A percentile compares a stretch with the other conserved stretches of the same genome.
Evolutionary conservation across 1,140 invertebrate species (phyloP).

Genomic region (Heliconius eleuchia): DNA sequence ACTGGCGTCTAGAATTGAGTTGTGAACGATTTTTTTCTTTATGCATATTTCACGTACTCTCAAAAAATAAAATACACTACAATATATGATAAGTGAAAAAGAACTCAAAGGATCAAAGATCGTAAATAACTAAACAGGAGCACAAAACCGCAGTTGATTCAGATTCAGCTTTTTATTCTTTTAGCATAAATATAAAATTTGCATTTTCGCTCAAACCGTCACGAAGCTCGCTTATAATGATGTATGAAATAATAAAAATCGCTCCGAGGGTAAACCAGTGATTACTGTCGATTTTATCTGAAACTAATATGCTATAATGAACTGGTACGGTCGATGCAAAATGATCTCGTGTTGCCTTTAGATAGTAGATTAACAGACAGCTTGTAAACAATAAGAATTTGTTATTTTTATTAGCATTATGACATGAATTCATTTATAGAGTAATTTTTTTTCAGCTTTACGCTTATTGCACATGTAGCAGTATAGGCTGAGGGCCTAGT

Average conservation of each 20-base stretch:
- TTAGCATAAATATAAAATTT: slow-evolving; percentile 49
- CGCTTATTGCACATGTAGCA: no score
- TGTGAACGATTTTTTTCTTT: no score
- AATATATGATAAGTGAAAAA: neutral
- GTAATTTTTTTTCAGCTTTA: no score
- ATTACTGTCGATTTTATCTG: slow-evolving; percentile 43
- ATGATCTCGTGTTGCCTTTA: neutral
- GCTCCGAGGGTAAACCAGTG: slow-evolving; percentile 25
- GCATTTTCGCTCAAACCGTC: slow-evolving; percentile 38
- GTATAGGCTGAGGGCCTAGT: no score
- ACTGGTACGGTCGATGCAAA: neutral
- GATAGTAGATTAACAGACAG: neutral
- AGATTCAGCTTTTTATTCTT: slow-evolving; percentile 28
- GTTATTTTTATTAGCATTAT: neutral
- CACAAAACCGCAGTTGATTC: slow-evolving; percentile 23
- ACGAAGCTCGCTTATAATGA: slow-evolving; percentile 40
- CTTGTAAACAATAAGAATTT: slow-evolving; percentile 2
- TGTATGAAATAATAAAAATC: slow-evolving; percentile 40
- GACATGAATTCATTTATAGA: neutral
- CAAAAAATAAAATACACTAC: no score
- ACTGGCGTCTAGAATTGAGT: no score
- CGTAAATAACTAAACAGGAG: slow-evolving; percentile 39
- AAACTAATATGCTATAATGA: slow-evolving; percentile 44
- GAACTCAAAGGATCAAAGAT: slow-evolving; percentile 15
- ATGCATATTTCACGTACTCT: no score